A percentile compares a stretch with the other conserved stretches of the same genome.
These are phyloP conservation scores for Limnephilus lunatus DNA, from an alignment of 2,888 invertebrate genomes.

Conservation along the genomic window DNA sequence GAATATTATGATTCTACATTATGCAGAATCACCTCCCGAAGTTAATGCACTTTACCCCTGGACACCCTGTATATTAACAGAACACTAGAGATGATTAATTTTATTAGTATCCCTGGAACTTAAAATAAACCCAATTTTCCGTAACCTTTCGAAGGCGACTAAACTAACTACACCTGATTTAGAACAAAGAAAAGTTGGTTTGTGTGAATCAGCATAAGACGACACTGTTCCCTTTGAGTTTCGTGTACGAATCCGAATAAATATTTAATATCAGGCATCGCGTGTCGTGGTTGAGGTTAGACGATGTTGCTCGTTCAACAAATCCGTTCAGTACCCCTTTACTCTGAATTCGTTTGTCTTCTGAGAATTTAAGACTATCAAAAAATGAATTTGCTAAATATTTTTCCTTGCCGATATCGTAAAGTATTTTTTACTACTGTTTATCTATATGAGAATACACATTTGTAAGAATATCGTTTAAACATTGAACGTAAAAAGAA, in stretches of 20 bases:
- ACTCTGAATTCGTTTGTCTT: neutral
- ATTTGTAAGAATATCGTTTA: neutral
- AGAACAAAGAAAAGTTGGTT: neutral
- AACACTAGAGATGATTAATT: neutral
- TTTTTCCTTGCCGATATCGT: neutral
- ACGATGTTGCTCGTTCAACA: neutral
- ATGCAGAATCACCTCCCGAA: too few species aligned
- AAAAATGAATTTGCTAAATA: neutral
- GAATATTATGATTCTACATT: too few species aligned
- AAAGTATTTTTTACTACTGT: neutral
- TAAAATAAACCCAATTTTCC: neutral
- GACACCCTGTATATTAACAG: too few species aligned
- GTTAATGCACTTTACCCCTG: too few species aligned
- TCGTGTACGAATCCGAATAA: neutral
- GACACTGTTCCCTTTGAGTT: neutral
- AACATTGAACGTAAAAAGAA: too few species aligned
- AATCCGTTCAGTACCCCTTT: neutral
- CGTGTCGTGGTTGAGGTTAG: neutral
- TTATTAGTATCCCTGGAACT: neutral
- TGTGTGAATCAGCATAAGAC: neutral
- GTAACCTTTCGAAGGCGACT: neutral
- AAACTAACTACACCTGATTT: neutral
- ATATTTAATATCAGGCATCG: neutral
- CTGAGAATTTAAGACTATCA: neutral
- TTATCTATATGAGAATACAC: neutral